A percentile compares a stretch with the other conserved stretches of the same genome.
phyloP scores from a whole-genome alignment of 2,888 invertebrate genomes.

The Conistra vaccinii region DNA sequence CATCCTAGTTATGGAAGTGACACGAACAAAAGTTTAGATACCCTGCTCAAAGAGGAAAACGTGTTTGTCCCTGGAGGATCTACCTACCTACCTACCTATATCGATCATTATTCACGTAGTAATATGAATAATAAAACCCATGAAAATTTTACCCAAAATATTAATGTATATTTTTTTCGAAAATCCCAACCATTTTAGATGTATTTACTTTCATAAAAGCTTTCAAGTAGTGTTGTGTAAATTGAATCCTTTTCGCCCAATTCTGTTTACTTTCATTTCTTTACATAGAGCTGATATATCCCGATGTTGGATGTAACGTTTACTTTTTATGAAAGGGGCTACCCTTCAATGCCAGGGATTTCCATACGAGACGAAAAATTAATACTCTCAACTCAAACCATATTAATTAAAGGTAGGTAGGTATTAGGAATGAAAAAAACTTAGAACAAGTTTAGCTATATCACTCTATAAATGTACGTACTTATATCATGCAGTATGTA shows the following conservation, averaged over 20 bases:
- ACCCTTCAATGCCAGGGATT: background rate
- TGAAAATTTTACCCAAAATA: background rate
- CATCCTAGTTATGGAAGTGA: background rate
- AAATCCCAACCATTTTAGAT: conserved; percentile 12
- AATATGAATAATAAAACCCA: conserved; percentile 1
- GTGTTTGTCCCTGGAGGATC: background rate
- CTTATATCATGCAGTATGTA: too few relatives aligned
- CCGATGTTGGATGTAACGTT: conserved; percentile 9
- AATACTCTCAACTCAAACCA: background rate
- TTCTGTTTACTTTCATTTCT: conserved; percentile 43
- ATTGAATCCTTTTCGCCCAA: conserved; percentile 46
- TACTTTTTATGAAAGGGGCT: conserved; percentile 1
- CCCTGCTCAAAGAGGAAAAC: background rate
- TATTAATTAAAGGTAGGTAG: background rate
- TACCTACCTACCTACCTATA: too few relatives aligned
- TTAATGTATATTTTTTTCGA: background rate
- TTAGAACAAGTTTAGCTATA: background rate
- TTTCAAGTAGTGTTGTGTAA: conserved; percentile 38
- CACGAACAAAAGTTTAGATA: background rate
- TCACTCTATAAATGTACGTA: too few relatives aligned
- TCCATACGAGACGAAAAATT: background rate
- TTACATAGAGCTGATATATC: conserved; percentile 19
- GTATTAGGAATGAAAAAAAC: background rate
- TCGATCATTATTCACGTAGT: background rate
- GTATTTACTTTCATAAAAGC: conserved; percentile 51